Percentiles rank a stretch among this genome's conserved stretches.
These are phyloP conservation scores for Cetonia aurata DNA, from an alignment of 2,888 invertebrate genomes.

Conservation along the genomic window DNA sequence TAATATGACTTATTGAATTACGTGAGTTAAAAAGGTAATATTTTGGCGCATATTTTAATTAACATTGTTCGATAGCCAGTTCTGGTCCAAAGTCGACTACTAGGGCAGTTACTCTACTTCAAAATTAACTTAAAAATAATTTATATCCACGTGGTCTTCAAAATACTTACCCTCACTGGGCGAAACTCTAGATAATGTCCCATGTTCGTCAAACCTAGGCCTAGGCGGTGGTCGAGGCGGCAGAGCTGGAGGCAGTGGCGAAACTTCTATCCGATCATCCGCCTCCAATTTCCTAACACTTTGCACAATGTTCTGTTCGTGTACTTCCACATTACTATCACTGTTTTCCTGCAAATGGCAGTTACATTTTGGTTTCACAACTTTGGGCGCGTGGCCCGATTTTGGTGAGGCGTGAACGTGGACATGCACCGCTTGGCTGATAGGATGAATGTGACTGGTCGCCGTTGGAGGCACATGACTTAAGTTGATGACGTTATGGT, in stretches of 20 bases:
- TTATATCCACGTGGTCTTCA: neutral
- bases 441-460: slow-evolving; percentile 58
- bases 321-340: slow-evolving; percentile 54
- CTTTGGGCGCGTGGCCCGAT: slow-evolving; percentile 55
- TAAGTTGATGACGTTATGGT: slow-evolving; percentile 54
- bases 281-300: slow-evolving; percentile 61
- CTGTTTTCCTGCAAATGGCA: slow-evolving; percentile 62
- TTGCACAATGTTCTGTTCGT: slow-evolving; percentile 49
- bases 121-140: neutral
- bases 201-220: slow-evolving; percentile 62
- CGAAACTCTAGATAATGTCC: slow-evolving; percentile 60
- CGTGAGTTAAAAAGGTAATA: too few relatives aligned
- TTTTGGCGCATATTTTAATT: too few relatives aligned
- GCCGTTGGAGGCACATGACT: slow-evolving; percentile 54
- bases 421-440: slow-evolving; percentile 58
- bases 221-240: slow-evolving; percentile 67
- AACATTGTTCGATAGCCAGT: too few relatives aligned
- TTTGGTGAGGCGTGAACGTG: slow-evolving; percentile 61
- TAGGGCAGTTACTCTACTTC: too few relatives aligned
- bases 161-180: slow-evolving; percentile 58
- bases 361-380: slow-evolving; percentile 57
- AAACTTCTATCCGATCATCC: slow-evolving; percentile 66
- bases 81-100: too few relatives aligned
- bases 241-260: slow-evolving; percentile 66
- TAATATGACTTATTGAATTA: too few relatives aligned